Percentiles rank a stretch among this genome's conserved stretches.
phyloP scores from a whole-genome alignment of 2,113 vertebrate genomes.

The Monopterus albus region DNA sequence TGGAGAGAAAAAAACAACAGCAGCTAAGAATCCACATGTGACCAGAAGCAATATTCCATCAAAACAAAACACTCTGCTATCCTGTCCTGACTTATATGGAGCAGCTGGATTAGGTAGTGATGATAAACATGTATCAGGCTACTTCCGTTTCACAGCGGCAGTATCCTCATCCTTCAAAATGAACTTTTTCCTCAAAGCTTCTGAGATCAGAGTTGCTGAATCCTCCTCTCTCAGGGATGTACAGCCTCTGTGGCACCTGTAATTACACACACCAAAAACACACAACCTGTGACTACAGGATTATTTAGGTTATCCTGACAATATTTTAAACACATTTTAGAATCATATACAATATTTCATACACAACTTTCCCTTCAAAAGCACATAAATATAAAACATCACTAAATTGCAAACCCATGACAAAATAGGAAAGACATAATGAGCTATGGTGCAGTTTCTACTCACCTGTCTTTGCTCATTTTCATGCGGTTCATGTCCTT shows the following conservation, averaged over 20 bases:
- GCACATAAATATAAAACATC: too few species aligned
- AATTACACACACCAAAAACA: neutral
- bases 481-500: constrained; percentile 98
- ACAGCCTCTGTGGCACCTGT: constrained; percentile 87
- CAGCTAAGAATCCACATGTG: constrained; percentile 25
- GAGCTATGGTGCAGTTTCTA: too few species aligned
- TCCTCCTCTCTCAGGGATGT: constrained; percentile 91
- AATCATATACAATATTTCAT: too few species aligned
- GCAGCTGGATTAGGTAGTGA: constrained; percentile 42
- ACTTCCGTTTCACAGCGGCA: constrained; percentile 81
- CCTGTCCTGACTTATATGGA: constrained; percentile 70
- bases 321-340: too few species aligned
- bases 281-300: neutral
- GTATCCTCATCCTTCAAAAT: constrained; percentile 92
- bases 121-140: constrained; percentile 29
- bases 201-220: constrained; percentile 92
- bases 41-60: constrained; percentile 15
- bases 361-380: too few species aligned
- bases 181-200: constrained; percentile 94
- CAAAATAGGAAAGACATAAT: too few species aligned
- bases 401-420: too few species aligned
- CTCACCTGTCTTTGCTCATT: constrained; percentile 94
- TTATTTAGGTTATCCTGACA: too few species aligned
- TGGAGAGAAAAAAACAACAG: constrained; percentile 26
- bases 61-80: neutral